Evolutionary conservation across 2,797 vertebrate species (phyloP).

Genomic region (Enteromius viviparus): DNA sequence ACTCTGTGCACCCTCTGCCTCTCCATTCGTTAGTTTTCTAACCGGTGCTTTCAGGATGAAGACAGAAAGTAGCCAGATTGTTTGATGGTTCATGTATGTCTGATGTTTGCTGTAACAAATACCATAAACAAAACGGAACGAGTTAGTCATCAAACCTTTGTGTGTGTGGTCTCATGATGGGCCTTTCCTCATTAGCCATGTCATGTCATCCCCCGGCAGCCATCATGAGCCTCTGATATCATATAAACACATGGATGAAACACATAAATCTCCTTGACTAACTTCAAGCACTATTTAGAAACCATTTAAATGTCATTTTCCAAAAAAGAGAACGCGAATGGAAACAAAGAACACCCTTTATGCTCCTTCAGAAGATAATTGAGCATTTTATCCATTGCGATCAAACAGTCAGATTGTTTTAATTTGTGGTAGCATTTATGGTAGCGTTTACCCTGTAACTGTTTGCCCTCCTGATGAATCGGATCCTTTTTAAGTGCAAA

Average conservation of each 20-base stretch:
- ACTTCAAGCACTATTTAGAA: conserved; percentile 41
- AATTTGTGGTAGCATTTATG: conserved; percentile 42
- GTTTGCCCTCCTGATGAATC: conserved; percentile 34
- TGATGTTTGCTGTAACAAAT: conserved; percentile 33
- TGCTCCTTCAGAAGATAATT: conserved; percentile 35
- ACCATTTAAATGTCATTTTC: conserved; percentile 46
- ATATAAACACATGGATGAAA: conserved; percentile 39
- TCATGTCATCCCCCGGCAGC: conserved; percentile 37
- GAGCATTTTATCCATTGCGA: conserved; percentile 43
- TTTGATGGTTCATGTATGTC: conserved; percentile 45
- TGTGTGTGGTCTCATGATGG: conserved; percentile 34
- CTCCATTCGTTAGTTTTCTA: conserved; percentile 37
- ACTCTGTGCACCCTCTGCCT: conserved; percentile 26
- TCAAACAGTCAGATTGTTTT: conserved; percentile 46
- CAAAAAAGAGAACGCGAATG: background rate
- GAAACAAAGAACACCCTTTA: conserved; percentile 38
- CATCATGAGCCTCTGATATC: conserved; percentile 21
- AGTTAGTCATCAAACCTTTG: conserved; percentile 39
- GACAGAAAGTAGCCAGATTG: conserved; percentile 31
- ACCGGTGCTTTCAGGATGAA: conserved; percentile 9
- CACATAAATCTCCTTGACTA: conserved; percentile 29
- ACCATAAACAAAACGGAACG: conserved; percentile 31
- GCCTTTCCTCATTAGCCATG: conserved; percentile 35
- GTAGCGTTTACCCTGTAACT: conserved; percentile 13
- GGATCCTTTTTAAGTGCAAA: conserved; percentile 37